Base-by-base conservation (phyloP, 1,140 invertebrate genomes). In the Augochlora pura region DNA sequence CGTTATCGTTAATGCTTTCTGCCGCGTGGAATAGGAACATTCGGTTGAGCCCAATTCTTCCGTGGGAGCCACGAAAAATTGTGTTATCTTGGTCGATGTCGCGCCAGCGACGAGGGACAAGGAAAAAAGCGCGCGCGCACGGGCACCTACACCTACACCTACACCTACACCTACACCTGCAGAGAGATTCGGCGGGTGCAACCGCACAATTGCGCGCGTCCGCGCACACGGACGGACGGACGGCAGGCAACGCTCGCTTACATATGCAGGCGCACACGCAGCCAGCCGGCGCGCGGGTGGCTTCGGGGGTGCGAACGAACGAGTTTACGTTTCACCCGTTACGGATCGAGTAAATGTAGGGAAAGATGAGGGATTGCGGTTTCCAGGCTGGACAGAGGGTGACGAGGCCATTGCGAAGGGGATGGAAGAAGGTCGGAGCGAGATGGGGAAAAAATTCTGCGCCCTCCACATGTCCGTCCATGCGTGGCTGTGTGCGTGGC, bases 281-380 rank as follows among this genome's bases (percentile, higher is more conserved):
- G 18, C 21, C 64, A 27, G 14, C 12, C 42, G 65, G 57, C 2
- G 73, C 18, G 66, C 72, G 82, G 62, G 65, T 64, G 59, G 52
- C 65, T 62, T 25, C 65, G 57, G 74, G 74, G 73, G 84, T 75
- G 80, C 80, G 80, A 86, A 82, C 83, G 87, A 86, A 88, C 84
- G 81, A 89, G 89, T 89, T 90, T 88, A 85, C 84, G 88, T 88
- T 88, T 88, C 83, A 86, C 84, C 86, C 85, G 84, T 84, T 83
- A 84, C 86, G 77, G 83, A 90, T 89, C 86, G 85, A 80, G 81
- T 87, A 89, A 90, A 91, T 89, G 85, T 88, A 86, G 82, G 84
- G 87, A 87, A 90, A 90, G 89, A 90, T 90, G 88, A 90, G 86
- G 88, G 83, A 90, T 88, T 89, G 88, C 88, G 84, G 87, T 90